phyloP scores from a whole-genome alignment of 2,888 invertebrate species.

The Luffia ferchaultella region DNA sequence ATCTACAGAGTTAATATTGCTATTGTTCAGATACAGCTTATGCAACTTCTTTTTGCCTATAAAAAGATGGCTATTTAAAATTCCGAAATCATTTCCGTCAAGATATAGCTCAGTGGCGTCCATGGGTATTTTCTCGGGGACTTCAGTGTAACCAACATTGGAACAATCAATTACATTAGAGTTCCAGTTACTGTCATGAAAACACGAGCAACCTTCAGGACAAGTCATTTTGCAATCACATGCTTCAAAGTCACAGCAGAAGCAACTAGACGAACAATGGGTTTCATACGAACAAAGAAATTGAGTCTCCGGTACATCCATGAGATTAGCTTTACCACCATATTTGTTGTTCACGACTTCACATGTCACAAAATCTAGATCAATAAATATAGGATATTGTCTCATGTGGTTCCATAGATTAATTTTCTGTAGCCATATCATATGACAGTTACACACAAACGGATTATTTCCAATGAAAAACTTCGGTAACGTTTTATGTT shows the following conservation, averaged over 20 bases:
- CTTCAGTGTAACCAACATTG: constrained; percentile 73
- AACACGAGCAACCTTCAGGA: constrained; percentile 84
- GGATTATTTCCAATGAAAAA: constrained; percentile 86
- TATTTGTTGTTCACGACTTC: constrained; percentile 74
- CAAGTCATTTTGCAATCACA: constrained; percentile 92
- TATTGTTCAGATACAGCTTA: constrained; percentile 79
- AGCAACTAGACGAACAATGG: constrained; percentile 84
- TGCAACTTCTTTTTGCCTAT: constrained; percentile 84
- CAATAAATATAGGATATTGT: constrained; percentile 80
- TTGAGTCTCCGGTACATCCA: constrained; percentile 75
- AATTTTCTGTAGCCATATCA: constrained; percentile 85
- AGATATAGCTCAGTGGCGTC: constrained; percentile 87
- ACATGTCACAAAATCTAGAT: constrained; percentile 79
- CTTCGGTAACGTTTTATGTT: constrained; percentile 74
- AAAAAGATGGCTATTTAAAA: constrained; percentile 81
- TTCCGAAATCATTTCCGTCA: constrained; percentile 80
- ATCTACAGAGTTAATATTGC: constrained; percentile 75
- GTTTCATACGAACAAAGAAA: constrained; percentile 83
- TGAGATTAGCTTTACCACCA: constrained; percentile 70
- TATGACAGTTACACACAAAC: constrained; percentile 84
- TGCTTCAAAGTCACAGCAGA: constrained; percentile 88
- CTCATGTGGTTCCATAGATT: constrained; percentile 77
- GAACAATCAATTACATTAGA: constrained; percentile 86
- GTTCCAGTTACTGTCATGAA: constrained; percentile 84
- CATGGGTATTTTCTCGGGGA: constrained; percentile 85